These are phyloP conservation scores for Paratrypauchen microcephalus DNA, from an alignment of 2,797 vertebrate genomes.

Conservation along the genomic window DNA sequence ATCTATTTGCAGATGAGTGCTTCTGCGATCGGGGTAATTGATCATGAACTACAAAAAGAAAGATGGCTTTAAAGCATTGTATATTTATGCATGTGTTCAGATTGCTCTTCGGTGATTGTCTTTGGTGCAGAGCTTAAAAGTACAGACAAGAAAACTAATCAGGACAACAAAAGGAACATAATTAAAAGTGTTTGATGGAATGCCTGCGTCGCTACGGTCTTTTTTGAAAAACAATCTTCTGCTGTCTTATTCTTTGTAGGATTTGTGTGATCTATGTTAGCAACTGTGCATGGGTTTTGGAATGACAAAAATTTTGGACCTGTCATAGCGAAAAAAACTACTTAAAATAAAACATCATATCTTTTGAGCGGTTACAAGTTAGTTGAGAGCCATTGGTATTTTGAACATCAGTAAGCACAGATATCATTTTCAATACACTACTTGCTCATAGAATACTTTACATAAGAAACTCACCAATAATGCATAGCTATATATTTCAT, in stretches of 20 bases:
- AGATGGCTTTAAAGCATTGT: neutral
- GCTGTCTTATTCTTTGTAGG: neutral
- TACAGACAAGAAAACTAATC: neutral
- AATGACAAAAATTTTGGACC: too few relatives aligned
- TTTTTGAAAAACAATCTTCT: neutral
- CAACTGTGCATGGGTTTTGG: too few relatives aligned
- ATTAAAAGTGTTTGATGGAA: constrained; percentile 6
- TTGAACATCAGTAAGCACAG: too few relatives aligned
- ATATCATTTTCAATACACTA: too few relatives aligned
- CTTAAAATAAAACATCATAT: too few relatives aligned
- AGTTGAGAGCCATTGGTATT: too few relatives aligned
- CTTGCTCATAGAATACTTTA: too few relatives aligned
- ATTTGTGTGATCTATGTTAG: neutral
- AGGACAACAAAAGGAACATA: constrained; percentile 4
- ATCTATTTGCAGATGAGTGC: neutral
- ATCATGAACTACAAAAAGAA: constrained; percentile 7
- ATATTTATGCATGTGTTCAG: neutral
- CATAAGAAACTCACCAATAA: too few relatives aligned
- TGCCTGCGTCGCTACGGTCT: neutral
- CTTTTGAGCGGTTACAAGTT: too few relatives aligned
- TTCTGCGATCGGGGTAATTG: neutral
- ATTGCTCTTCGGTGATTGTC: neutral
- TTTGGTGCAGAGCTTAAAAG: neutral
- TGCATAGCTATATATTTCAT: too few relatives aligned
- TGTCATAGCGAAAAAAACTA: too few relatives aligned